Evolutionary conservation across 2,888 invertebrate genomes (phyloP), one percentile per base, ranked within the genome.

Genomic region (Melanostoma mellinum): DNA sequence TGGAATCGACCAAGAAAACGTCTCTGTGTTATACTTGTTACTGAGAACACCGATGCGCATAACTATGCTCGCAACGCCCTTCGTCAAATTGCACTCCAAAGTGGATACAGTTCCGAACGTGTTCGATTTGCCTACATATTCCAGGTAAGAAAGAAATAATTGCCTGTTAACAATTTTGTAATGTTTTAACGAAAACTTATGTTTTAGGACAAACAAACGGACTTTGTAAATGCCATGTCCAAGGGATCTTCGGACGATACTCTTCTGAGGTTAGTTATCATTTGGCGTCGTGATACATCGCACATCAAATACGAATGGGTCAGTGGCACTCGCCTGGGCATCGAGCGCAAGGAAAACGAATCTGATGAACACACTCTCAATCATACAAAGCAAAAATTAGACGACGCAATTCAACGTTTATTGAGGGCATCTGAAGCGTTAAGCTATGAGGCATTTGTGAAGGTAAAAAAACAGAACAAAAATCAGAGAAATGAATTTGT

Each of bases 251-350:
- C 88, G 0, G 90, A 93, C 86, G 95, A 95, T 86, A 94, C 96
- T 60, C 92, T 95, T 52, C 92, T 96, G 80, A 94, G 96, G 86
- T 94, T 98, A 78, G 97, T 97, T 1, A 95, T 98, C 55, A 94
- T 98, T 85, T 98, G 98, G 98, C 94, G 98, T 1, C 94, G 96
- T 48, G 97, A 98, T 88, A 93, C 95, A 6, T 94, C 94, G n/a
- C 95, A 95, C 86, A 92, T 98, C 8, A 97, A 97, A 88, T 98
- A 97, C 90, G 97, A 98, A 90, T 98, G 98, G 97, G 93, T 93
- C 58, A 92, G 92, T 87, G 91, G 91, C 10, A 88, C 89, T 5
- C 88, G 88, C 63, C 74, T 90, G 52, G 79, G 89, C 87, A 72
- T 90, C 81, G 87, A 91, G 86, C 38, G 89, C 76, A 90, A 89